These are phyloP conservation scores for Riparia riparia DNA, from an alignment of 2,113 vertebrate genomes.

Conservation along the genomic window DNA sequence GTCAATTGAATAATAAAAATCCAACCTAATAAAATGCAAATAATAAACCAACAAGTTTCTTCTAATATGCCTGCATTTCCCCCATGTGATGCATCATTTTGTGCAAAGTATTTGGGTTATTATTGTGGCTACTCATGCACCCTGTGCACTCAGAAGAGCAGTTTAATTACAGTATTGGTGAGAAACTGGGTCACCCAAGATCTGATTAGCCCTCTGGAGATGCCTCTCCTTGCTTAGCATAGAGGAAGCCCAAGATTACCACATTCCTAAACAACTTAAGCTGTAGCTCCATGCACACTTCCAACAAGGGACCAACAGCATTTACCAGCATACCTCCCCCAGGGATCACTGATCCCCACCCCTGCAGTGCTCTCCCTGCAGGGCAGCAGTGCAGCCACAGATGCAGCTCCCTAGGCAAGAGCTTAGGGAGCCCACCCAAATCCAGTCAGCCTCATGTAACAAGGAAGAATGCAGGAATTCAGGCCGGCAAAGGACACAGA, in stretches of 20 bases:
- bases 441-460: background rate
- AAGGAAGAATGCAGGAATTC: background rate
- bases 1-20: background rate
- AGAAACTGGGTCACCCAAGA: slow-evolving; percentile 45
- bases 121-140: background rate
- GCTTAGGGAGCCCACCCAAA: background rate
- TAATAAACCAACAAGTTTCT: background rate
- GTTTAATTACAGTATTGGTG: background rate
- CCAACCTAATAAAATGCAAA: background rate
- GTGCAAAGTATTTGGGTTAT: background rate
- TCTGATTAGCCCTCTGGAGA: slow-evolving; percentile 36
- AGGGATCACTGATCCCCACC: accelerated
- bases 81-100: background rate
- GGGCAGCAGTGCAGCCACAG: background rate
- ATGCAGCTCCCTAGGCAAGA: background rate
- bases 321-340: background rate
- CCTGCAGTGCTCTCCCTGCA: background rate
- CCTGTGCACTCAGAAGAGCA: background rate
- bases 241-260: background rate
- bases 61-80: background rate
- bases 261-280: background rate
- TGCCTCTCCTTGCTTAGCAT: background rate
- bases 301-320: background rate
- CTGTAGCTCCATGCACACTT: background rate
- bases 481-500: background rate